Percentiles rank a stretch among this genome's conserved stretches.
Evolutionary conservation across 2,113 vertebrate genomes (phyloP).

Genomic region (Elephantulus edwardii): DNA sequence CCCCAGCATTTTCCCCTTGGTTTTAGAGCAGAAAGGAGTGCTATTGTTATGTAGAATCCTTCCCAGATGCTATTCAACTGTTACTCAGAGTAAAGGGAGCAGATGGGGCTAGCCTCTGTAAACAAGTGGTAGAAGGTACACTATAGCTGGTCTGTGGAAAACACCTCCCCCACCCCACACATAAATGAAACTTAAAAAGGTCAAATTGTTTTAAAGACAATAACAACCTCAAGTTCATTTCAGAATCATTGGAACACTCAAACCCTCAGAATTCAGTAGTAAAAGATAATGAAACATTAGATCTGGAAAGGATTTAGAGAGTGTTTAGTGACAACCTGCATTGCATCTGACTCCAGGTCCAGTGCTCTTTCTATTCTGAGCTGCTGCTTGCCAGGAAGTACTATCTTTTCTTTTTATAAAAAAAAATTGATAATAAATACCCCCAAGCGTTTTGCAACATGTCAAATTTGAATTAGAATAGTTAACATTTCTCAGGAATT

Average conservation of each 20-base stretch:
- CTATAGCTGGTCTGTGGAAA: not conserved
- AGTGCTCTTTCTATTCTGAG: constrained; percentile 75
- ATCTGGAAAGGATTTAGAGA: constrained; percentile 63
- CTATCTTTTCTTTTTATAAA: constrained; percentile 47
- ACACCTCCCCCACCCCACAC: constrained; percentile 47
- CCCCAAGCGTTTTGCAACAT: constrained; percentile 62
- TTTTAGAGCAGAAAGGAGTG: constrained; percentile 33
- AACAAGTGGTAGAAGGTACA: constrained; percentile 27
- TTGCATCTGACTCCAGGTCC: constrained; percentile 80
- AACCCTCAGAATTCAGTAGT: constrained; percentile 28
- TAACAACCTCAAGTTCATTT: constrained; percentile 42
- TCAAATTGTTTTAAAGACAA: not conserved
- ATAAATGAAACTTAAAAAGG: constrained; percentile 33
- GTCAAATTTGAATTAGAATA: constrained; percentile 64
- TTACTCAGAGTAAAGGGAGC: not conserved
- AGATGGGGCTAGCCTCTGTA: not conserved
- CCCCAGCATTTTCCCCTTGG: constrained; percentile 47
- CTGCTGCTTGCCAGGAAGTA: constrained; percentile 69
- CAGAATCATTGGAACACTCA: constrained; percentile 22
- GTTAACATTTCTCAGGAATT: constrained; percentile 66
- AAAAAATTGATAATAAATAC: constrained; percentile 51
- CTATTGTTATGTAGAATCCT: constrained; percentile 34
- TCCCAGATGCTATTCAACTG: constrained; percentile 33
- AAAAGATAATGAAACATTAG: constrained; percentile 52
- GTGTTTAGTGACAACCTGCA: constrained; percentile 59